Base-by-base conservation (phyloP, 2,888 invertebrate genomes). In the Andrena trimmerana region DNA sequence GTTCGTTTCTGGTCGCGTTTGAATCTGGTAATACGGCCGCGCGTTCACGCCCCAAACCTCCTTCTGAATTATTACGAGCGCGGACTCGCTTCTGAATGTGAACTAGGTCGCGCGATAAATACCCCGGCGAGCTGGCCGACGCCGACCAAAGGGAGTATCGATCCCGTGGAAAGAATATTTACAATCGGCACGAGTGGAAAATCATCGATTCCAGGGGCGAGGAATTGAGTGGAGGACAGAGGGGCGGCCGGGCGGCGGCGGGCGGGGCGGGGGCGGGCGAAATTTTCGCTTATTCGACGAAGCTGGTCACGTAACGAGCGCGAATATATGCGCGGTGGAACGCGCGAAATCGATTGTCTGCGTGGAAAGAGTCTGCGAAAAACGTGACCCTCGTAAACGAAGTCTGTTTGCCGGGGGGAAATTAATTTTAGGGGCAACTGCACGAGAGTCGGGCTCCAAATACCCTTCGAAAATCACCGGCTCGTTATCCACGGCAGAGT, bases 271-370 rank as follows among this genome's bases (percentile, higher is more conserved):
- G 24, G 20, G 10, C 31, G 33, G 50, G 63, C 2, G 42, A 52
- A 67, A 79, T 84, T 88, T 89, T 77, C 66, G 81, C 85, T 88
- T 87, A 81, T 78, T 86, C 84, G 77, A 75, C 80, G 70, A 82
- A 82, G 50, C 78, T 65, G 68, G 82, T 86, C 84, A 82, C 85
- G 85, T 82, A 85, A 80, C 80, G 80, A 71, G 80, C 36, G 52
- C 52, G 81, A 74, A 74, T 81, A 60, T 69, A 76, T 69, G 72
- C 76, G 31, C 52, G 66, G 36, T 24, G 60, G 54, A 31, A 71
- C 62, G 57, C 73, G 65, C 65, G 74, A 67, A 66, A 74, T 82
- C 82, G 71, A 82, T 76, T 81, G 75, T 65, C 81, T 60, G 72
- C 65, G 74, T 54, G 67, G 59, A 72, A 81, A 74, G 73, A 69